Evolutionary conservation across 2,797 vertebrate species (phyloP).

Genomic region (Coilia nasus): DNA sequence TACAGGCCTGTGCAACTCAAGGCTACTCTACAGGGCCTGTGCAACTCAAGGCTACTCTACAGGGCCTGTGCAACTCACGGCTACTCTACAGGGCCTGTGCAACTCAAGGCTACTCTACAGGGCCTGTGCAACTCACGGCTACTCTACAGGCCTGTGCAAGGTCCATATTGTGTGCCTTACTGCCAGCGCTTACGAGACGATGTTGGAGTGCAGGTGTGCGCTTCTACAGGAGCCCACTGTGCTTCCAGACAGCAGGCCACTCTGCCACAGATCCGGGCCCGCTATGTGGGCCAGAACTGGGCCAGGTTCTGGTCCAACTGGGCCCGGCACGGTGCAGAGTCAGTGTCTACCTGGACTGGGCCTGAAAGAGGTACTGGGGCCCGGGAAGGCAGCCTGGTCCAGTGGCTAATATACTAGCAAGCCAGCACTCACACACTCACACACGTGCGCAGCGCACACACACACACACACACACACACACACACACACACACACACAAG

Average conservation of each 20-base stretch:
- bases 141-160: background rate
- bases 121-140: background rate
- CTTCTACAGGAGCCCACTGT: background rate
- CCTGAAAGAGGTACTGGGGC: background rate
- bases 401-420: background rate
- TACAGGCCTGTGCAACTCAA: no score
- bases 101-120: no score
- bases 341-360: background rate
- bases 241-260: background rate
- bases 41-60: background rate
- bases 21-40: background rate
- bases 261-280: background rate
- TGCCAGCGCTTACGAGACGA: background rate
- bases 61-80: slow-evolving; percentile 2
- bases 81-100: background rate
- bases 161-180: background rate
- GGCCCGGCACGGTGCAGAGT: background rate
- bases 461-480: no score
- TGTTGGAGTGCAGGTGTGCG: background rate
- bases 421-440: background rate
- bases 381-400: slow-evolving; percentile 13
- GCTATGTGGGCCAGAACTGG: background rate
- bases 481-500: background rate
- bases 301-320: background rate
- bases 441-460: background rate